Base-by-base conservation (phyloP, 2,797 vertebrate genomes). In the Atherinosoma microstoma region DNA sequence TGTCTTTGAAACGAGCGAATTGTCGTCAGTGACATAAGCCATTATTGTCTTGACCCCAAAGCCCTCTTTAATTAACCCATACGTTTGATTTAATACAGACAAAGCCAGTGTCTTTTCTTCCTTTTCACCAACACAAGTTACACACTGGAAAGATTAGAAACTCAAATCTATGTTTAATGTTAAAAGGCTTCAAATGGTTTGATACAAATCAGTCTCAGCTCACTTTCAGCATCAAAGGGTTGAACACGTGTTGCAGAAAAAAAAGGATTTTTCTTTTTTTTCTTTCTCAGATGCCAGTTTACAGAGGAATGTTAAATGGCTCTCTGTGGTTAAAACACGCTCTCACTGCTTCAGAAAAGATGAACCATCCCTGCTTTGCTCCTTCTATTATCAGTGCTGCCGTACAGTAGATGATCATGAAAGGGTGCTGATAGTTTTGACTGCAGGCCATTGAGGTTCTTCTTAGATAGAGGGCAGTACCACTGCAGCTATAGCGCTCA, bases 31-130 rank as follows among this genome's bases (percentile, higher is more conserved):
- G 93, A 92, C 94, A 94, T 89, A 91, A 94, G 88, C 90, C 94
- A 95, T 95, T 94, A 94, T 93, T 94, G 92, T 93, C 75, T 22
- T 96, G 96, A 96, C 96, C 95, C 94, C 87, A 70, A 69, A 90
- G 93, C 92, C 92, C 92, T 89, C 81, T 87, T 87, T 94, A 95
- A 95, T 94, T 93, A 93, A 93, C 91, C 79, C 87, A 84, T 89
- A 83, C 75, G 85, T 95, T 94, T 93, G 92, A 93, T 93, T 90
- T 90, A 90, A 88, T 91, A 88, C 93, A 75, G 91, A 91, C 89
- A 30, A n/a, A 68, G 73, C 34, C 24, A 27, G 45, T 54, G 36
- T 62, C 45, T 61, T 73, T 47, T 73, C 27, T 73, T 54, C 32
- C 42, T 73, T 75, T 64, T 61, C 42, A 63, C 49, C 24, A 54